Evolutionary conservation across 1,140 invertebrate genomes (phyloP), one percentile per base, ranked within the genome.

Genomic region (Neodiprion virginianus): DNA sequence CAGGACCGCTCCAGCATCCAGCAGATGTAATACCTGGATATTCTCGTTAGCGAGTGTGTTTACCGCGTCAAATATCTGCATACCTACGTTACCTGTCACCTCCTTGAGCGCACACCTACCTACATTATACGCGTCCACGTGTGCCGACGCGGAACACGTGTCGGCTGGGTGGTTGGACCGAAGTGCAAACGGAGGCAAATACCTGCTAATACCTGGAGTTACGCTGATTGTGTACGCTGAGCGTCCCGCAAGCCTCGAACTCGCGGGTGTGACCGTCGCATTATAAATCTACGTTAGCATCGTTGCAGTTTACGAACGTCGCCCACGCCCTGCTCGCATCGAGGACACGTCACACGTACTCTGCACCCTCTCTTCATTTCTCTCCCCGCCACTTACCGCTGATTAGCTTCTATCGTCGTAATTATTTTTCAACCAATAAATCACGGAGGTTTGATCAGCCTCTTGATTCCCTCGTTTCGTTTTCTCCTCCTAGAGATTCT

Each of bases 21-120:
- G 28, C 28, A 40, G 81, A 82, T 85, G 85, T 86, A 85, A 86
- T 86, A 85, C 84, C 85, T 84, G 81, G 84, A 84, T 84, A 84
- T 81, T 80, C 79, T 81, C 81, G 82, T 85, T 84, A 79, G 80
- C 78, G 79, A 80, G 77, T 77, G 78, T 79, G 80, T 81, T 80
- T 81, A 76, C 76, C 71, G 73, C 75, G 72, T 72, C 76, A 79
- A 83, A 81, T 81, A 79, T 77, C 77, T 74, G 72, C 80, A 77
- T 79, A 80, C 79, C 79, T 80, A 67, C 65, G 65, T 48, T 47
- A 69, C 21, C 67, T 61, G 53, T 61, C 53, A 61, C 11, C 53
- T 17, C 8, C 53, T 17, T 12, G 53, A 61, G 28, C 5, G 28
- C 28, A 40, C 28, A 40, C 28, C 28, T 61, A 61, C 53, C n/a